Evolutionary conservation across 1,140 invertebrate species (phyloP).

Genomic region (Drosophila ambigua): DNA sequence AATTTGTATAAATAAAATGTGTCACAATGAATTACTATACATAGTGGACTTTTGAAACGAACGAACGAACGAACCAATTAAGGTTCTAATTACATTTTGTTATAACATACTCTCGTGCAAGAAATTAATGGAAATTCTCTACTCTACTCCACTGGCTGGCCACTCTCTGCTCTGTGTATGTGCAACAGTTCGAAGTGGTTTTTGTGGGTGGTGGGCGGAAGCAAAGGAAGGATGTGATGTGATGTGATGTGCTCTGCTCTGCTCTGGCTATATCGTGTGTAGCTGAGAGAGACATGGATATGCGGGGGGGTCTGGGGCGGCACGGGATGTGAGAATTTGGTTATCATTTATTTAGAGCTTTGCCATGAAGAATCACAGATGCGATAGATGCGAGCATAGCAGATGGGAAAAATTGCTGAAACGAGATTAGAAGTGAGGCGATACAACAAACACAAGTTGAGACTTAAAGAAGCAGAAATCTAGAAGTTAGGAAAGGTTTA

Average conservation of each 20-base stretch:
- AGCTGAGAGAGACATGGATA: neutral
- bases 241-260: too few relatives aligned
- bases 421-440: too few relatives aligned
- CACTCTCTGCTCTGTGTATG: conserved; percentile 1
- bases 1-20: conserved; percentile 39
- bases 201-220: neutral
- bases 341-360: too few relatives aligned
- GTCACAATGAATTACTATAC: conserved; percentile 24
- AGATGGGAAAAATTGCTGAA: too few relatives aligned
- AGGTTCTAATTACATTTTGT: conserved; percentile 37
- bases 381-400: too few relatives aligned
- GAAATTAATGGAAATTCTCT: conserved; percentile 36
- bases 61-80: conserved; percentile 22
- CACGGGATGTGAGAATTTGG: too few relatives aligned
- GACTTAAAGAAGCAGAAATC: too few relatives aligned
- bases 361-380: too few relatives aligned
- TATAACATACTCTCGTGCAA: conserved; percentile 15
- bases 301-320: too few relatives aligned
- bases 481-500: too few relatives aligned
- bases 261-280: too few relatives aligned
- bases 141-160: neutral
- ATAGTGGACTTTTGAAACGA: conserved; percentile 14
- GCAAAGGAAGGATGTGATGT: neutral
- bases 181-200: conserved; percentile 50
- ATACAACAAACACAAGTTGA: too few relatives aligned